phyloP scores from a whole-genome alignment of 2,888 invertebrate genomes.

The Dinocampus coccinellae region DNA sequence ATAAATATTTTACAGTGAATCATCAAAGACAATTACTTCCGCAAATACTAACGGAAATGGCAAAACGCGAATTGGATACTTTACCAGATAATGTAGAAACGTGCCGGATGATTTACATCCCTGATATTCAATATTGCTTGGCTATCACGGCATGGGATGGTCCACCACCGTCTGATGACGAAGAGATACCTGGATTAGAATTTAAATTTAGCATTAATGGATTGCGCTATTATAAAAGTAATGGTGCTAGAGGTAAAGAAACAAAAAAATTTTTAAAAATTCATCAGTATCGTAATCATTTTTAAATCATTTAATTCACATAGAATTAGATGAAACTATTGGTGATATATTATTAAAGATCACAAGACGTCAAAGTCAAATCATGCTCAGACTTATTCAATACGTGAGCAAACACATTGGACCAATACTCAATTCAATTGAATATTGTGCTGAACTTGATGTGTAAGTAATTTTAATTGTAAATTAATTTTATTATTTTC shows the following conservation, averaged over 20 bases:
- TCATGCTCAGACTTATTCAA: slow-evolving; percentile 78
- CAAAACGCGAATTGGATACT: slow-evolving; percentile 76
- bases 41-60: slow-evolving; percentile 80
- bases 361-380: slow-evolving; percentile 82
- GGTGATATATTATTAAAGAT: slow-evolving; percentile 87
- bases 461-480: slow-evolving; percentile 71
- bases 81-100: slow-evolving; percentile 77
- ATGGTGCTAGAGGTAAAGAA: slow-evolving; percentile 73
- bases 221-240: slow-evolving; percentile 80
- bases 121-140: slow-evolving; percentile 84
- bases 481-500: too few species aligned
- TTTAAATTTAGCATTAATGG: slow-evolving; percentile 80
- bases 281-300: not conserved
- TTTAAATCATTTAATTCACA: slow-evolving; percentile 43
- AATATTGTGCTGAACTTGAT: slow-evolving; percentile 78
- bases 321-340: slow-evolving; percentile 81
- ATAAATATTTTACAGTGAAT: slow-evolving; percentile 73
- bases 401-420: slow-evolving; percentile 75
- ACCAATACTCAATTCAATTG: slow-evolving; percentile 73
- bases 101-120: slow-evolving; percentile 79
- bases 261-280: not conserved
- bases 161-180: slow-evolving; percentile 67
- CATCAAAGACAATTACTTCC: slow-evolving; percentile 79
- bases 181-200: slow-evolving; percentile 77
- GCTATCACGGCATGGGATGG: slow-evolving; percentile 78